Evolutionary conservation across 1,140 invertebrate genomes (phyloP).

Genomic region (Nebria ingens): DNA sequence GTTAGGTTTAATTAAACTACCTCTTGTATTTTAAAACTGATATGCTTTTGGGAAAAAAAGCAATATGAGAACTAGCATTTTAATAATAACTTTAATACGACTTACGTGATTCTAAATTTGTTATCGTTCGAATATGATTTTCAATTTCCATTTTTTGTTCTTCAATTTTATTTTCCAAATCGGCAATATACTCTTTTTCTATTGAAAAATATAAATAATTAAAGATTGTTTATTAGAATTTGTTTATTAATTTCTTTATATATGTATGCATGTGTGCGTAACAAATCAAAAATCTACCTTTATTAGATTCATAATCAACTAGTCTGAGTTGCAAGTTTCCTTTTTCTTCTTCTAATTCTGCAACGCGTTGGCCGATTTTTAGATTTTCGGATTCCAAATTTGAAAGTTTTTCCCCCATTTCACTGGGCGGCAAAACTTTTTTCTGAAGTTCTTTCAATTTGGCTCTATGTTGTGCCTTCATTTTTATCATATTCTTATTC

Average conservation of each 20-base stretch:
- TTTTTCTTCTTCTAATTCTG: constrained; percentile 81
- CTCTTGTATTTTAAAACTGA: not conserved
- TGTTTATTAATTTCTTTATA: too few relatives aligned
- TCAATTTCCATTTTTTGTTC: constrained; percentile 7
- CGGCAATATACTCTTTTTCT: constrained; percentile 43
- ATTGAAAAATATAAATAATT: constrained; percentile 8
- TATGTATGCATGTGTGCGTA: too few relatives aligned
- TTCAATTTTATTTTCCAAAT: constrained; percentile 48
- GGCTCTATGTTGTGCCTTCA: constrained; percentile 66
- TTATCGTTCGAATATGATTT: constrained; percentile 4
- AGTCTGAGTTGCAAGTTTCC: constrained; percentile 74
- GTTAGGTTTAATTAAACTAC: not conserved
- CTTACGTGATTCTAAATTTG: not conserved
- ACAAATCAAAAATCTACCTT: constrained; percentile 47
- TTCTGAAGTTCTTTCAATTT: constrained; percentile 78
- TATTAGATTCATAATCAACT: constrained; percentile 68
- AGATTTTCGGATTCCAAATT: constrained; percentile 45
- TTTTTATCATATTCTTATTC: constrained; percentile 74
- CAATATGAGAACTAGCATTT: not conserved
- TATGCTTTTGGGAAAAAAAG: constrained; percentile 3
- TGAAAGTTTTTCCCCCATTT: constrained; percentile 56
- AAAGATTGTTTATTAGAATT: too few relatives aligned
- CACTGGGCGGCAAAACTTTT: constrained; percentile 61
- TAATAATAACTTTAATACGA: not conserved
- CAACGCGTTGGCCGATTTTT: constrained; percentile 63